These are phyloP conservation scores for Megalonaias nervosa DNA, from an alignment of 1,140 invertebrate species.

Conservation along the genomic window DNA sequence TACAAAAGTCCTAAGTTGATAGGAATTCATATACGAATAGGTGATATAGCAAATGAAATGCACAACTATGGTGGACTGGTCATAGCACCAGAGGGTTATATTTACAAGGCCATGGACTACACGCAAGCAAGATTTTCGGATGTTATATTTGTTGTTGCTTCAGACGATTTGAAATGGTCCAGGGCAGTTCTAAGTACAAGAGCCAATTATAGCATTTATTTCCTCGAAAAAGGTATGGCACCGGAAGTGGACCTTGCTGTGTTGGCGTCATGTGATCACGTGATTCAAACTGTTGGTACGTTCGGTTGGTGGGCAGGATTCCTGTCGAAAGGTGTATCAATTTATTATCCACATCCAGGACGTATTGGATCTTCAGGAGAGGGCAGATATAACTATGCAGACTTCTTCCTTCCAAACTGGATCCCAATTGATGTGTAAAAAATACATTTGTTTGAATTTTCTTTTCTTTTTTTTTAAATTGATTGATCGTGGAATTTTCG, in stretches of 20 bases:
- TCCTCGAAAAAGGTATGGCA: background rate
- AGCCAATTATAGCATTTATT: conserved; percentile 15
- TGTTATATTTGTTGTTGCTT: conserved; percentile 40
- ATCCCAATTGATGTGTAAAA: background rate
- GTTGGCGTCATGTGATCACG: conserved; percentile 53
- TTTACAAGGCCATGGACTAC: conserved; percentile 29
- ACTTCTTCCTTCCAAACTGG: conserved; percentile 41
- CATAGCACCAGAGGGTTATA: conserved; percentile 22
- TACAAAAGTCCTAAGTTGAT: conserved; percentile 12
- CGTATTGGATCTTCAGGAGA: conserved; percentile 16
- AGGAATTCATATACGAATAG: conserved; percentile 42
- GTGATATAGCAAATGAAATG: conserved; percentile 35
- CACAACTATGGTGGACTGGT: background rate
- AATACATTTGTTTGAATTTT: too few species aligned
- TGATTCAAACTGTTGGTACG: conserved; percentile 51
- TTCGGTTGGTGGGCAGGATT: conserved; percentile 60
- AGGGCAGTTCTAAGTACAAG: conserved; percentile 2
- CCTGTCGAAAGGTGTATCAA: conserved; percentile 48
- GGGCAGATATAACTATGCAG: conserved; percentile 16
- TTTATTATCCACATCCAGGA: conserved; percentile 48
- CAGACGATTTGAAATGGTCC: conserved; percentile 36
- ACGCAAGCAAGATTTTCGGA: conserved; percentile 23
- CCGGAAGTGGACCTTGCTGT: conserved; percentile 56
- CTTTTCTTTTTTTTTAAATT: too few species aligned
- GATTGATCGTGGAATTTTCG: too few species aligned